A percentile compares a stretch with the other conserved stretches of the same genome.
Evolutionary conservation across 2,113 vertebrate species (phyloP).

Genomic region (Nothobranchius furzeri): DNA sequence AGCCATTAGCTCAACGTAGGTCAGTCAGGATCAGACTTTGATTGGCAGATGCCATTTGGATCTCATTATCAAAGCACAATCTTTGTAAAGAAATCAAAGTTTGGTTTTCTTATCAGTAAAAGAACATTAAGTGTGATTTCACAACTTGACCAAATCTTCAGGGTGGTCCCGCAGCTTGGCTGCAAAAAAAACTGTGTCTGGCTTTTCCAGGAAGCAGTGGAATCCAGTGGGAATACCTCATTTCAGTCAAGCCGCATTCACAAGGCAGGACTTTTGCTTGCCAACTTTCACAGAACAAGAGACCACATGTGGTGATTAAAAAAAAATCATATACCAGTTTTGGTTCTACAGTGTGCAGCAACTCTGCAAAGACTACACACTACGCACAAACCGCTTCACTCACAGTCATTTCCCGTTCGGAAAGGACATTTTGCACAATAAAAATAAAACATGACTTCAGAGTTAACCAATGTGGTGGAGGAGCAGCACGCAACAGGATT

Average conservation of each 20-base stretch:
- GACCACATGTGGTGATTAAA: too few species aligned
- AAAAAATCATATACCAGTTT: too few species aligned
- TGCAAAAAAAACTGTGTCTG: slow-evolving; percentile 55
- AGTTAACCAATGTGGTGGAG: too few species aligned
- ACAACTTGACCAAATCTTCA: slow-evolving; percentile 60
- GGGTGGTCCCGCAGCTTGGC: slow-evolving; percentile 77
- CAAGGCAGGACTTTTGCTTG: too few species aligned
- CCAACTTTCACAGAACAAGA: too few species aligned
- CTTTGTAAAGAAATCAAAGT: slow-evolving; percentile 40
- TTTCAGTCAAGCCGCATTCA: slow-evolving; percentile 45
- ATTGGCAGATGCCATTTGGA: slow-evolving; percentile 55
- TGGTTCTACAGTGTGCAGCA: too few species aligned
- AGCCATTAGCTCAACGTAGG: slow-evolving; percentile 34
- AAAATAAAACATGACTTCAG: too few species aligned
- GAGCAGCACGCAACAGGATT: too few species aligned
- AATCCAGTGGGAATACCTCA: slow-evolving; percentile 69
- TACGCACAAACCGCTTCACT: too few species aligned
- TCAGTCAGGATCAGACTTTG: slow-evolving; percentile 42
- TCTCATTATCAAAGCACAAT: slow-evolving; percentile 60
- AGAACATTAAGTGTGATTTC: slow-evolving; percentile 49
- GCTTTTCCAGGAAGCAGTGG: slow-evolving; percentile 71
- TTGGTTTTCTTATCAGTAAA: slow-evolving; percentile 69
- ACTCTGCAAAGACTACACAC: too few species aligned
- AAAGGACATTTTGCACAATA: too few species aligned
- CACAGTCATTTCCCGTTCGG: too few species aligned